Evolutionary conservation across 1,140 invertebrate genomes (phyloP).

Genomic region (Whitmania pigra): DNA sequence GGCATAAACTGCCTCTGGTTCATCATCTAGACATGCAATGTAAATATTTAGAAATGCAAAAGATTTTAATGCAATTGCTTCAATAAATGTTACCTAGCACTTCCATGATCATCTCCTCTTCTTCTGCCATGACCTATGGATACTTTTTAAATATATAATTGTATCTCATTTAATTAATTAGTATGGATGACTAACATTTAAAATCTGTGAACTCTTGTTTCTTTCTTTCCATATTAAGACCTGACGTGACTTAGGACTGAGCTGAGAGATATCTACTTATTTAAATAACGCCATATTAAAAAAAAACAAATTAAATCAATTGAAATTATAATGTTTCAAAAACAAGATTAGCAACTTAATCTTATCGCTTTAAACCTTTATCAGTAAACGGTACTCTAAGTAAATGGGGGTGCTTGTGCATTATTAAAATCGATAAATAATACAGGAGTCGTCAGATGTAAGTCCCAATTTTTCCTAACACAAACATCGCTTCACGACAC

Average conservation of each 20-base stretch:
- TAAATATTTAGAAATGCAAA: neutral
- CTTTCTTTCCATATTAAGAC: slow-evolving; percentile 17
- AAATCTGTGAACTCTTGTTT: slow-evolving; percentile 12
- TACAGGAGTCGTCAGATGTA: too few species aligned
- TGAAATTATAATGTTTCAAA: too few species aligned
- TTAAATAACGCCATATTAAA: neutral
- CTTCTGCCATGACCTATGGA: slow-evolving; percentile 1
- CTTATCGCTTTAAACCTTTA: too few species aligned
- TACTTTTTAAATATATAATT: slow-evolving; percentile 6
- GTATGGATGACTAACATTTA: slow-evolving; percentile 10
- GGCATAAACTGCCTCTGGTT: slow-evolving; percentile 84
- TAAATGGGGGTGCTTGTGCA: too few species aligned
- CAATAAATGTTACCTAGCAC: neutral
- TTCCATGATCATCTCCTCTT: slow-evolving; percentile 11
- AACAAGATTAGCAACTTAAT: too few species aligned
- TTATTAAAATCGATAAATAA: too few species aligned
- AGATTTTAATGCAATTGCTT: neutral
- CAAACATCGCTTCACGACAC: too few species aligned
- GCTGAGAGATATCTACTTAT: neutral
- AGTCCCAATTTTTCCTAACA: too few species aligned
- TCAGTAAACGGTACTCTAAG: too few species aligned
- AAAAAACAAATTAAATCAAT: neutral
- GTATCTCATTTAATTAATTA: neutral
- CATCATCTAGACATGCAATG: slow-evolving; percentile 57
- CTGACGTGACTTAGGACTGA: slow-evolving; percentile 6